phyloP scores from a whole-genome alignment of 2,797 vertebrate species.

The Tapera naevia region DNA sequence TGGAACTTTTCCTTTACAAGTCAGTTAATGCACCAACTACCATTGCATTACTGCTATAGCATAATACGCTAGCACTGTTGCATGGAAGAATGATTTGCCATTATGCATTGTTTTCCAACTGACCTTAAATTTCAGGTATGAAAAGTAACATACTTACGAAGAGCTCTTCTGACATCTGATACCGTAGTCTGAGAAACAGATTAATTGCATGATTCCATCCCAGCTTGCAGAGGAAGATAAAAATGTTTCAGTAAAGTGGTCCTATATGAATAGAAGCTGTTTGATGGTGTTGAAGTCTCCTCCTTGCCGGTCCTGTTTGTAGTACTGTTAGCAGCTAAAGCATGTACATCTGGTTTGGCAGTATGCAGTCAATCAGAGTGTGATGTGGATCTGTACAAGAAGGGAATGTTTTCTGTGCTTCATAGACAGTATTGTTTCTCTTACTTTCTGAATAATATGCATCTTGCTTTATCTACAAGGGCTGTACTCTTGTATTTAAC shows the following conservation, averaged over 20 bases:
- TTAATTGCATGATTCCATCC: neutral
- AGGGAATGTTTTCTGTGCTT: neutral
- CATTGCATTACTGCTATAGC: neutral
- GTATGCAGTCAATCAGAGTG: neutral
- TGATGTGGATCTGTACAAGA: neutral
- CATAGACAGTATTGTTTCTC: neutral
- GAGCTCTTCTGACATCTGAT: neutral
- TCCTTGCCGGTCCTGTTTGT: neutral
- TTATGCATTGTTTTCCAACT: neutral
- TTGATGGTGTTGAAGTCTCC: neutral
- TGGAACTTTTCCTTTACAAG: neutral
- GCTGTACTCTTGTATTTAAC: neutral
- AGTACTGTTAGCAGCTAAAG: neutral
- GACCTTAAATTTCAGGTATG: neutral
- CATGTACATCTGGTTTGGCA: neutral
- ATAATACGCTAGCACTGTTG: neutral
- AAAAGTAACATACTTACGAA: neutral
- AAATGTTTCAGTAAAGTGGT: neutral
- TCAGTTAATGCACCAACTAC: neutral
- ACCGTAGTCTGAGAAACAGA: neutral
- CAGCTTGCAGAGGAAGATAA: neutral
- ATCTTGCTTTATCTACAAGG: neutral
- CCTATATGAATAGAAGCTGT: neutral
- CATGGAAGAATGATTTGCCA: neutral
- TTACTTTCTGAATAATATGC: neutral